Percentiles rank a stretch among this genome's conserved stretches.
Conservation (phyloP, 2,797 vertebrate genomes). For the Enteromius radiatus region DNA sequence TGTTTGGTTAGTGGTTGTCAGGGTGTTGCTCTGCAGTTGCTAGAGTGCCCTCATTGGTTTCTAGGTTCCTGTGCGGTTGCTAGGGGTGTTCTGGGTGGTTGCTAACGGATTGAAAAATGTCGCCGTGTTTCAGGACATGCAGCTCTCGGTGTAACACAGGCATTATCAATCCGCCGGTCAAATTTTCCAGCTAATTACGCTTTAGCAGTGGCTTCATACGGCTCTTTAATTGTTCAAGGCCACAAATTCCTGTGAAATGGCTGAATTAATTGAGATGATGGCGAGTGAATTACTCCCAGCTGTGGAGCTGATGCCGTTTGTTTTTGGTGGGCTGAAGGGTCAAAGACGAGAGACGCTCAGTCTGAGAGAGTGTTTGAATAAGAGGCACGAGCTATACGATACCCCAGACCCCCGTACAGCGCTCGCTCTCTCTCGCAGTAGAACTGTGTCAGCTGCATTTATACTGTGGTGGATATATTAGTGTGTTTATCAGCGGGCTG, state of each 20-base stretch:
- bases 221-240: constrained; percentile 71
- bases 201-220: not conserved
- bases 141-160: not conserved
- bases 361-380: constrained; percentile 94
- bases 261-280: constrained; percentile 94
- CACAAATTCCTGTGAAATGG: constrained; percentile 87
- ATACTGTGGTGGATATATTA: not conserved
- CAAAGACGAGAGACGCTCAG: constrained; percentile 84
- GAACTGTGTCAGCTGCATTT: not conserved
- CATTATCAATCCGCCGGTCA: not conserved
- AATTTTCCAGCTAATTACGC: constrained; percentile 4
- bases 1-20: no score
- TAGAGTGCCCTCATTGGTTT: not conserved
- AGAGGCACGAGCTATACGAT: constrained; percentile 87
- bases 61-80: not conserved
- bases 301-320: constrained; percentile 88
- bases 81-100: not conserved
- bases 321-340: constrained; percentile 85
- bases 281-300: constrained; percentile 89
- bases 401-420: constrained; percentile 68
- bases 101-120: not conserved
- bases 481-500: not conserved
- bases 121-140: not conserved
- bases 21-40: not conserved
- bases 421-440: not conserved